Conservation (phyloP, 1,140 invertebrate genomes). For the Prorops nasuta region DNA sequence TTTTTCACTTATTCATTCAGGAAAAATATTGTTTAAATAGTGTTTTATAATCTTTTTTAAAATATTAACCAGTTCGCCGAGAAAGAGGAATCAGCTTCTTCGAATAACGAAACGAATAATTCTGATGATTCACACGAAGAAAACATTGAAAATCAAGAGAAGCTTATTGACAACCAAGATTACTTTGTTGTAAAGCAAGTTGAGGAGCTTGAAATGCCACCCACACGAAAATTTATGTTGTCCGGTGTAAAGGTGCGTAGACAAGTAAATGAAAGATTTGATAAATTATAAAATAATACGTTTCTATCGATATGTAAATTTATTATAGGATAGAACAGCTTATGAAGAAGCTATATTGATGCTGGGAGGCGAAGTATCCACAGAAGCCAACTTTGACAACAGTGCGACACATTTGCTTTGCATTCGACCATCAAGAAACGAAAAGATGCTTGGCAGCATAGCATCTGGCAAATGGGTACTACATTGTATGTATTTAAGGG, state of each 20-base stretch:
- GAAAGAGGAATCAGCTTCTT: too few species aligned
- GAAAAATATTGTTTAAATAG: too few species aligned
- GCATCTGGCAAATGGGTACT: slow-evolving; percentile 87
- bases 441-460: slow-evolving; percentile 81
- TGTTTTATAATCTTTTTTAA: too few species aligned
- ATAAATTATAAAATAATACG: background rate
- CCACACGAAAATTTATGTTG: slow-evolving; percentile 48
- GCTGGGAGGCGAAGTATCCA: slow-evolving; percentile 69
- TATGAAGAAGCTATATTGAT: slow-evolving; percentile 59
- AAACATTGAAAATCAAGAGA: background rate
- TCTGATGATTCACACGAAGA: too few species aligned
- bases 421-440: slow-evolving; percentile 71
- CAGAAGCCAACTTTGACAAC: slow-evolving; percentile 63
- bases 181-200: background rate
- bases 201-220: too few species aligned
- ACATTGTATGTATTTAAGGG: slow-evolving; percentile 72
- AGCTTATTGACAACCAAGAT: too few species aligned
- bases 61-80: too few species aligned
- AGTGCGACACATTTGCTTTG: slow-evolving; percentile 77
- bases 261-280: background rate
- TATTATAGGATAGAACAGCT: slow-evolving; percentile 45
- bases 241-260: slow-evolving; percentile 42
- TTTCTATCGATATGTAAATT: background rate
- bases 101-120: too few species aligned
- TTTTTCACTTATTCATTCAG: too few species aligned